Base-by-base conservation (phyloP, 1,140 invertebrate species). In the Drosophila nigromelanica region DNA sequence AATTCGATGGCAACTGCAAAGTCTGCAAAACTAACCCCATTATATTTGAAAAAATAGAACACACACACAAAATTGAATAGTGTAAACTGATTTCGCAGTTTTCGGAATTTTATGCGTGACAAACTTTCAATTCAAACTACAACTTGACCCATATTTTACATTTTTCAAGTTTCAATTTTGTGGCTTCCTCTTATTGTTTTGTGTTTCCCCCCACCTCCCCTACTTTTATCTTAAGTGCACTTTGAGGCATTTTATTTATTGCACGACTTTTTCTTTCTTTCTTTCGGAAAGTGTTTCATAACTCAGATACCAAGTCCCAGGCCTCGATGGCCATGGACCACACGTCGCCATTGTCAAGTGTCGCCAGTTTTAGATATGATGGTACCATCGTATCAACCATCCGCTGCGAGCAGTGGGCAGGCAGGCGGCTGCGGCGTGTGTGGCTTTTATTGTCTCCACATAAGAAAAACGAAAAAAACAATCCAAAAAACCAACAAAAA, bases 161-260 rank as follows among this genome's bases (percentile, higher is more conserved):
- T 30, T 62, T 45, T 54, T 33, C 42, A 48, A 47, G 40, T 56
- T 66, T 50, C 27, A 35, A 7, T 48, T 55, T 42, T 69, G 40
- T 52, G 55, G 50, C n/a, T 47, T 42, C 58, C 61, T 73, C 48
- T 51, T 45, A n/a, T 30, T 40, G 51, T 10, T 33, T 40, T 60
- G 42, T 64, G 37, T 80, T 76, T 24, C 27, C 52, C 63, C 30
- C 30, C 30, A 2, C 6, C 30, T 5, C 5, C 30, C 5, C 33
- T 1, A 47, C 51, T 69, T 77, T 70, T 81, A 86, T 87, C 83
- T 86, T 78, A 89, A 86, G 82, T 86, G 82, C 82, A 86, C 83
- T 86, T 81, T 86, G 63, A 78, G 87, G 82, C 74, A 71, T 87
- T 89, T 86, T 87, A 86, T 86, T 86, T 86, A 86, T 86, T 89